phyloP scores from a whole-genome alignment of 2,888 invertebrate species.

The Lepas anatifera region DNA sequence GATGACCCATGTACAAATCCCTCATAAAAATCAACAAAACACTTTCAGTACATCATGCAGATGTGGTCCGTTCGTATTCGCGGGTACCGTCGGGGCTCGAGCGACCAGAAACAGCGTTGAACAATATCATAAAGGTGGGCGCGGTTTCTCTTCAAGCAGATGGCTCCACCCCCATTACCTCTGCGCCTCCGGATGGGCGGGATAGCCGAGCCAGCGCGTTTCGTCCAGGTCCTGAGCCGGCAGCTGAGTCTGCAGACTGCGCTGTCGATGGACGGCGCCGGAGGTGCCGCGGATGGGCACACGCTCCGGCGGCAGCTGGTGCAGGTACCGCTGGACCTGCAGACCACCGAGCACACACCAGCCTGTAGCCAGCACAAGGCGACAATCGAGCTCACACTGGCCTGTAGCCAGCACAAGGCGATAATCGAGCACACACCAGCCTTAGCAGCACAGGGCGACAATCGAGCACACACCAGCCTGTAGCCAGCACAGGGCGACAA shows the following conservation, averaged over 20 bases:
- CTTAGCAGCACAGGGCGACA: not conserved
- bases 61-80: no score
- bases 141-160: no score
- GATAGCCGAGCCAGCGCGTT: constrained; percentile 43
- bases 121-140: no score
- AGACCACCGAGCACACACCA: not conserved
- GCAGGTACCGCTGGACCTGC: constrained; percentile 52
- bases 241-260: constrained; percentile 69
- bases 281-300: constrained; percentile 68
- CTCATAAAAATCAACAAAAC: constrained; percentile 20
- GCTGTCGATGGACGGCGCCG: constrained; percentile 63
- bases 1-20: no score
- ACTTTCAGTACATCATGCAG: not conserved
- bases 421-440: not conserved
- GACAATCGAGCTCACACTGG: not conserved
- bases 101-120: no score
- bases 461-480: not conserved
- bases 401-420: no score
- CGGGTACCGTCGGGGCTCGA: no score
- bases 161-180: not conserved
- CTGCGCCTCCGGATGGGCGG: constrained; percentile 33
- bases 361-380: not conserved
- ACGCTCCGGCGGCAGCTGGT: constrained; percentile 38
- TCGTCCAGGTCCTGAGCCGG: constrained; percentile 70
- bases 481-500: not conserved